Conservation (phyloP, 2,888 invertebrate species). For the Helobdella robusta region DNA sequence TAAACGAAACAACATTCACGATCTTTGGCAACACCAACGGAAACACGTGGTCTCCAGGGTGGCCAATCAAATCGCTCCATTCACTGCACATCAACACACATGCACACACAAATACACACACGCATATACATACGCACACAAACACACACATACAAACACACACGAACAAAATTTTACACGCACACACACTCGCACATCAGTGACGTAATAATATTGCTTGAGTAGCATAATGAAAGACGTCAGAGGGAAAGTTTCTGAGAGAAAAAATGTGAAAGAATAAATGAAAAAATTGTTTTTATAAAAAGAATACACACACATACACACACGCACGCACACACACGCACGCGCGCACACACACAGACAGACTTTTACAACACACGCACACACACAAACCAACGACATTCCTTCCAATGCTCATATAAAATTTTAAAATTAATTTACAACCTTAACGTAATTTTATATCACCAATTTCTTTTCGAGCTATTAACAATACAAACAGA, state of each 20-base stretch:
- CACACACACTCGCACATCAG: no score
- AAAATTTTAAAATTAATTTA: no score
- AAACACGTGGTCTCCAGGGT: background rate
- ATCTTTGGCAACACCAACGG: background rate
- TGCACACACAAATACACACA: background rate
- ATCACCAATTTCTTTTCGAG: no score
- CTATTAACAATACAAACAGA: no score
- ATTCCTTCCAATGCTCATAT: no score
- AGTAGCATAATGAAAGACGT: no score
- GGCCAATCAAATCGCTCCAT: no score
- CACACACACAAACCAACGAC: no score
- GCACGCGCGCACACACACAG: background rate
- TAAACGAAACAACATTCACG: no score
- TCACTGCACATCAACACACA: background rate
- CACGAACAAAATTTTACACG: background rate
- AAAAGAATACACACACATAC: background rate
- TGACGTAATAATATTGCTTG: no score
- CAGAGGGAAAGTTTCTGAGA: no score
- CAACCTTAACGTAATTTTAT: no score
- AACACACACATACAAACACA: background rate
- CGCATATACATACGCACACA: background rate
- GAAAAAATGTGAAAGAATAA: background rate
- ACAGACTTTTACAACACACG: background rate
- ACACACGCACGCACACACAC: slow-evolving; percentile 5
- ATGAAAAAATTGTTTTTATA: background rate